phyloP scores from a whole-genome alignment of 1,140 invertebrate species.

The Heterodera carotae region DNA sequence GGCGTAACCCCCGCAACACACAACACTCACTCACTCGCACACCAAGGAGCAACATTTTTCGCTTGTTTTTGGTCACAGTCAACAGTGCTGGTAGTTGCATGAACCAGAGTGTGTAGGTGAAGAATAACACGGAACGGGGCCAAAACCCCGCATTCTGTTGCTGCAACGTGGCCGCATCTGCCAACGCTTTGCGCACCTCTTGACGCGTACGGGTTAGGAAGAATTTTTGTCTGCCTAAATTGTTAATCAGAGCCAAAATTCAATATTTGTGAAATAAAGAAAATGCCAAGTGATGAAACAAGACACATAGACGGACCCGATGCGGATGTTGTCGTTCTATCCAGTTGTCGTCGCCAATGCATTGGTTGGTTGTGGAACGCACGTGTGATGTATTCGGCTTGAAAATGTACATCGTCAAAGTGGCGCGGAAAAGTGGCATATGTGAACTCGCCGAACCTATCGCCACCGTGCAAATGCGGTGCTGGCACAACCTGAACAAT shows the following conservation, averaged over 20 bases:
- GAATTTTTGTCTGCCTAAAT: constrained; percentile 30
- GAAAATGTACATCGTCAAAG: constrained; percentile 57
- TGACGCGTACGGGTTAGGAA: constrained; percentile 67
- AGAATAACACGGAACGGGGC: constrained; percentile 75
- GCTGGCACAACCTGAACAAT: constrained; percentile 79
- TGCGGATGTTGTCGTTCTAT: constrained; percentile 7
- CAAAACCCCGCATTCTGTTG: constrained; percentile 77
- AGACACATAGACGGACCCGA: constrained; percentile 12
- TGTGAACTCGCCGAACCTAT: constrained; percentile 52
- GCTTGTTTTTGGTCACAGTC: constrained; percentile 72
- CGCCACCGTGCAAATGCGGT: constrained; percentile 74
- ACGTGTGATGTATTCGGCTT: constrained; percentile 41
- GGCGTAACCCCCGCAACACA: too few species aligned
- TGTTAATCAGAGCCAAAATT: too few species aligned
- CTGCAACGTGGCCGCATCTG: constrained; percentile 73
- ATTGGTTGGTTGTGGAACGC: not conserved
- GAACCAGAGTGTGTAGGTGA: constrained; percentile 86
- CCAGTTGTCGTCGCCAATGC: not conserved
- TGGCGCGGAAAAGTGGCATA: constrained; percentile 56
- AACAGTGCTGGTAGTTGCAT: constrained; percentile 83
- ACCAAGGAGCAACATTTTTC: constrained; percentile 69
- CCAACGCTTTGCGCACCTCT: constrained; percentile 49
- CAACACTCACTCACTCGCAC: constrained; percentile 42
- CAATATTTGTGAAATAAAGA: too few species aligned
- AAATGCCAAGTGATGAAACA: too few species aligned